phyloP scores from a whole-genome alignment of 2,113 vertebrate species.

The Callithrix jacchus region DNA sequence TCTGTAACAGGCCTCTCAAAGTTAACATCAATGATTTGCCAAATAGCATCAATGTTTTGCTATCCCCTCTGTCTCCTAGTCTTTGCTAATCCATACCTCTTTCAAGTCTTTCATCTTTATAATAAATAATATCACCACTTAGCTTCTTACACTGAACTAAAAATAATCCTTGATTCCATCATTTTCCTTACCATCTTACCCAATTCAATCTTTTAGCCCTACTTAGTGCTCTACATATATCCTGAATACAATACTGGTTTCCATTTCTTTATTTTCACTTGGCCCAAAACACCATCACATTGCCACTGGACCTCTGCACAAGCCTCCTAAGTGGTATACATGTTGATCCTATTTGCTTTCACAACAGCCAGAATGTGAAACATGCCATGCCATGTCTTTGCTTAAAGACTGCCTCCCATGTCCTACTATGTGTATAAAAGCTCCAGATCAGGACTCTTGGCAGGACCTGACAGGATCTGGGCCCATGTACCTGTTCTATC shows the following conservation, averaged over 20 bases:
- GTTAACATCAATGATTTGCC: background rate
- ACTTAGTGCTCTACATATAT: background rate
- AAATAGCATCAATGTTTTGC: background rate
- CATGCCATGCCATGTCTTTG: background rate
- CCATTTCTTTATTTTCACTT: background rate
- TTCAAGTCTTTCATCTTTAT: background rate
- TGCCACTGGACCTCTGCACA: background rate
- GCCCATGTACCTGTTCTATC: background rate
- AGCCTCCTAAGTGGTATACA: background rate
- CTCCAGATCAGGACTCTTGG: background rate
- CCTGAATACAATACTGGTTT: background rate
- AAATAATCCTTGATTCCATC: background rate
- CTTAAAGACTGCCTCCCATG: background rate
- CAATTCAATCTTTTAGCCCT: background rate
- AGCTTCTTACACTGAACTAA: background rate
- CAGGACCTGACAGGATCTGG: background rate
- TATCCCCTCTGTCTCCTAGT: background rate
- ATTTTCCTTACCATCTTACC: background rate
- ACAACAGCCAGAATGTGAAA: background rate
- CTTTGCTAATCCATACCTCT: background rate
- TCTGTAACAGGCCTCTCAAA: background rate
- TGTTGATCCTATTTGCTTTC: background rate
- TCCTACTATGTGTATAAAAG: background rate
- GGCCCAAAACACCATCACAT: background rate
- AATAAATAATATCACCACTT: background rate